These are phyloP conservation scores for Phocoena sinus DNA, from an alignment of 2,113 vertebrate genomes.

Conservation along the genomic window DNA sequence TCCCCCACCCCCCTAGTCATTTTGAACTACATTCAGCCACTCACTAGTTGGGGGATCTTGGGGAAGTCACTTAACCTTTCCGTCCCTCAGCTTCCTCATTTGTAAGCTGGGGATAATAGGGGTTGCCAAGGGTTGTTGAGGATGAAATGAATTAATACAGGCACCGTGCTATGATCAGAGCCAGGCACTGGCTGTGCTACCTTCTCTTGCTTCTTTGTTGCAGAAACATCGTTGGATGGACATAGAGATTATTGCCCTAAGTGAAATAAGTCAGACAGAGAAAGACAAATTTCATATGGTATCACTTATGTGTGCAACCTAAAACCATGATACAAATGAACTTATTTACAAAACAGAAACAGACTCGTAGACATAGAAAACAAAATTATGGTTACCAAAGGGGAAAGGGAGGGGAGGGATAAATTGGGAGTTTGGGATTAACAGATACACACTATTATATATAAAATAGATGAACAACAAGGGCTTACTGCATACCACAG, in stretches of 20 bases:
- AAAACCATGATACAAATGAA: not conserved
- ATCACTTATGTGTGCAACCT: not conserved
- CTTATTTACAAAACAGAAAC: not conserved
- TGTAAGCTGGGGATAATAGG: not conserved
- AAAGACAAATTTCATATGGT: not conserved
- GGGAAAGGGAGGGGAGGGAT: not conserved
- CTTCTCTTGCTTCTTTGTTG: not conserved
- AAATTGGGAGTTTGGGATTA: not conserved
- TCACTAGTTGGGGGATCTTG: not conserved
- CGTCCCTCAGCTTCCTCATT: not conserved
- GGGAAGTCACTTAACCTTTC: not conserved
- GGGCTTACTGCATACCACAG: not conserved
- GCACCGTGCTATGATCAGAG: not conserved
- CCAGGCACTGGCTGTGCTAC: not conserved
- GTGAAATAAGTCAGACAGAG: not conserved
- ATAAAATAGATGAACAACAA: not conserved
- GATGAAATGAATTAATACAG: not conserved
- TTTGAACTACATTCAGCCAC: not conserved
- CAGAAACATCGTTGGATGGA: not conserved
- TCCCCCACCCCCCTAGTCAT: accelerated
- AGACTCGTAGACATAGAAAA: not conserved
- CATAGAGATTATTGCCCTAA: not conserved
- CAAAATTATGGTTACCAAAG: not conserved
- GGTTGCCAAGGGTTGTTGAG: not conserved
- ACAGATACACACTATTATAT: not conserved